Evolutionary conservation across 2,888 invertebrate genomes (phyloP).

Genomic region (Ormia ochracea): DNA sequence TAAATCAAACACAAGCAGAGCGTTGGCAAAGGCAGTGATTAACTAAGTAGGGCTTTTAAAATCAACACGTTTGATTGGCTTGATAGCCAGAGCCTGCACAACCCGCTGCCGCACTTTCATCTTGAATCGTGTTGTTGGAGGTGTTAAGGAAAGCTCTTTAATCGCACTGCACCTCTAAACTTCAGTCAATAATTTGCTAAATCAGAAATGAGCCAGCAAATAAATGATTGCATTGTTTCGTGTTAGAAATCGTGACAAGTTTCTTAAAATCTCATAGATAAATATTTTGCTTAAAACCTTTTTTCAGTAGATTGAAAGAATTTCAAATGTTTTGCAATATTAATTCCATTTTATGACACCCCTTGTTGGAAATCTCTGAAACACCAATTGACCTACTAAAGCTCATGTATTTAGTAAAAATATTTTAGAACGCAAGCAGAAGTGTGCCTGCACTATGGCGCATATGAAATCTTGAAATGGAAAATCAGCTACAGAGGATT

Average conservation of each 20-base stretch:
- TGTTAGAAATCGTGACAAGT: constrained; percentile 27
- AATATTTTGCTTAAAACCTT: neutral
- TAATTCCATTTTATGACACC: constrained; percentile 20
- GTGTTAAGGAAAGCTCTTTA: constrained; percentile 13
- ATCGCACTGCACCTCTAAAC: constrained; percentile 30
- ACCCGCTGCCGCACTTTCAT: neutral
- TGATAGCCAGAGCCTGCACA: neutral
- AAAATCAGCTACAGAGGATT: constrained; percentile 37
- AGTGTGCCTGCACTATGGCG: constrained; percentile 20
- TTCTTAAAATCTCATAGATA: neutral
- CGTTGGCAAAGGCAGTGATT: neutral
- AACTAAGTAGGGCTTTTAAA: neutral
- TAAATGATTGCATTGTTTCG: constrained; percentile 3
- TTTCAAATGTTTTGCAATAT: neutral
- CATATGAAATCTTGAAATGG: constrained; percentile 44
- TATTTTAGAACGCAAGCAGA: constrained; percentile 33
- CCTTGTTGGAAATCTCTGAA: constrained; percentile 18
- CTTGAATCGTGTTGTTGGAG: neutral
- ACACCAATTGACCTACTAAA: constrained; percentile 37
- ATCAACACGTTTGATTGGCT: too few relatives aligned
- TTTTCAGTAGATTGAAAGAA: neutral
- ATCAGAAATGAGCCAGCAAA: constrained; percentile 23
- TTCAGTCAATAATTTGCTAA: constrained; percentile 35
- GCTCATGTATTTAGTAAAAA: neutral
- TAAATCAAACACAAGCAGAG: neutral